Evolutionary conservation across 2,113 vertebrate genomes (phyloP), one percentile per base, ranked within the genome.

Genomic region (Chaetorhynchus papuensis): DNA sequence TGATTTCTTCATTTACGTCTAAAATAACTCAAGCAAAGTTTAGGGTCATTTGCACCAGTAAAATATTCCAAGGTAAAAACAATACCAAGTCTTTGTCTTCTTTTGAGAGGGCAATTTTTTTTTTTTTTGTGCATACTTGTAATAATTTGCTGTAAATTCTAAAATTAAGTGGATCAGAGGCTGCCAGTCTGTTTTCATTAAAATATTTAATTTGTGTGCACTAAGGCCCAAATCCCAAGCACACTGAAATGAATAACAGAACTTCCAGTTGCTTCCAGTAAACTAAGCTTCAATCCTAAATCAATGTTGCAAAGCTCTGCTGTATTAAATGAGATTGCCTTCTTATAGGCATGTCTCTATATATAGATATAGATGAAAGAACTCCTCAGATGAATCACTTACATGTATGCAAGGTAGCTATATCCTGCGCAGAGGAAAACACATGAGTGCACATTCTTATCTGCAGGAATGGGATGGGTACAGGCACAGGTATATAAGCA

Each of bases 21-120:
- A 15, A 94, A 83, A 91, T 31, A 85, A 21, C 45, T 83, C 28
- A 45, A 83, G 41, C 9, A n/a, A 80, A 59, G 28, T 71, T 91
- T 53, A 72, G 57, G 10, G 75, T 59, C 9, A 19, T 59, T 94
- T 90, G 28, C 21, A 60, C 41, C 7, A 54, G 26, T 52, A 79
- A 69, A 28, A 71, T 74, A 86, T 89, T 86, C 76, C 53, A 88
- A 75, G 44, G 39, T 70, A 68, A 85, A 90, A 87, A 11, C 45
- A 70, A 39, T 49, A 59, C 10, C 11, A 30, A 49, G 26, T 49
- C 24, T 52, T 79, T 42, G 7, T 35, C 15, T 59, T 49, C 84
- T 49, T 41, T 56, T 78, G 27, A 78, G 33, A 82, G 24, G 44
- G 22, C 13, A 54, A 18, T 22, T 44, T 75, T 56, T 68, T 37